A percentile compares a stretch with the other conserved stretches of the same genome.
These are phyloP conservation scores for Smittia sp. DNA, from an alignment of 2,888 invertebrate species.

Conservation along the genomic window DNA sequence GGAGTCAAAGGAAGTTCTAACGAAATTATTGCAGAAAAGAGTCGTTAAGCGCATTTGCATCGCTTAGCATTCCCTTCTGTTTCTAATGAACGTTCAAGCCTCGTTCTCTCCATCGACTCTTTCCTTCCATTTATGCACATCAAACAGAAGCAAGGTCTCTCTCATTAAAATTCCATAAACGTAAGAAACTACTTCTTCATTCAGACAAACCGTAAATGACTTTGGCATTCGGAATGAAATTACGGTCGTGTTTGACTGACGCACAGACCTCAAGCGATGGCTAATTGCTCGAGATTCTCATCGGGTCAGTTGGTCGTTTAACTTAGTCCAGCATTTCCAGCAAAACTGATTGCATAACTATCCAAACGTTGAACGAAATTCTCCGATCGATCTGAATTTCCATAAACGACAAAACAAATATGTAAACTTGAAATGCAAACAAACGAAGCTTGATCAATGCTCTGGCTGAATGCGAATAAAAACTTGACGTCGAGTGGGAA, in stretches of 20 bases:
- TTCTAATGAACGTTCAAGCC: not conserved
- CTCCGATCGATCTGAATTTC: no score
- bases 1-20: not conserved
- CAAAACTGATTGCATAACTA: no score
- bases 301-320: no score
- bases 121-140: not conserved
- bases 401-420: no score
- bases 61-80: not conserved
- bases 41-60: not conserved
- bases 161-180: constrained; percentile 38
- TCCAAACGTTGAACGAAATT: no score
- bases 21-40: not conserved
- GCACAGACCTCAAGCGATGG: not conserved
- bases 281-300: constrained; percentile 5
- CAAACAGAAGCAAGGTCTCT: not conserved
- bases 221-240: constrained; percentile 12
- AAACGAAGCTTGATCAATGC: no score
- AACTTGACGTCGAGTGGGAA: no score
- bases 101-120: not conserved
- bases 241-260: constrained; percentile 21
- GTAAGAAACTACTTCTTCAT: constrained; percentile 20
- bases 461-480: no score
- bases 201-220: not conserved
- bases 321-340: no score
- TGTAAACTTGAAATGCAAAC: no score